Conservation (phyloP, 2,113 vertebrate species). For the Mesoclemmys tuberculata region DNA sequence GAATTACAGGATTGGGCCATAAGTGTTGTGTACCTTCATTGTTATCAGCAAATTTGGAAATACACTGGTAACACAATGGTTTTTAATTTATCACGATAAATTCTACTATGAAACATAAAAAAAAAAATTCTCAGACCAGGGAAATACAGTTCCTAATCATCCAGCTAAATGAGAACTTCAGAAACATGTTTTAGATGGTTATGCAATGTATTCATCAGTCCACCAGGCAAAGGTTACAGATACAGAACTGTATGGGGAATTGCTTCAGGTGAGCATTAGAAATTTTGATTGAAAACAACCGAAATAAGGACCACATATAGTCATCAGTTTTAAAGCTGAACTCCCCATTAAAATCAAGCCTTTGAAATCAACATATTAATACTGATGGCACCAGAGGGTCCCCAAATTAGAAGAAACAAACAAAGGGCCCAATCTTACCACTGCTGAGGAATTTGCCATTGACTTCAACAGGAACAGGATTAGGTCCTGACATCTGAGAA, state of each 20-base stretch:
- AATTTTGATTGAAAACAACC: constrained; percentile 12
- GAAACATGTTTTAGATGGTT: neutral
- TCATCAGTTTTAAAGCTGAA: neutral
- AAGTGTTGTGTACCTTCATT: fast-evolving
- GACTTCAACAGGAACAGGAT: neutral
- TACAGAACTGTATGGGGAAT: neutral
- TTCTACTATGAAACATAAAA: neutral
- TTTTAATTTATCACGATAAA: neutral
- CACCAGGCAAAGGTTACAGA: neutral
- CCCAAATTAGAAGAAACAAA: neutral
- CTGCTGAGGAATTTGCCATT: neutral
- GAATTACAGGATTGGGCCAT: neutral
- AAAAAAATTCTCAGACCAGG: neutral
- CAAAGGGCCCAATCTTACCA: neutral
- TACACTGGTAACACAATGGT: neutral
- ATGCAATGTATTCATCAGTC: neutral
- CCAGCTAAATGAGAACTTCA: neutral
- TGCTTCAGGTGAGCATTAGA: neutral
- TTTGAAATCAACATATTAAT: neutral
- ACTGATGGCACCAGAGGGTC: neutral
- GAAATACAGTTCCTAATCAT: neutral
- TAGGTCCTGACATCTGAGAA: neutral
- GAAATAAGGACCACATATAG: neutral
- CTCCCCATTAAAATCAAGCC: neutral
- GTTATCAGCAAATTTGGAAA: neutral